These are phyloP conservation scores for Temnothorax nylanderi DNA, from an alignment of 1,140 invertebrate species.

Conservation along the genomic window DNA sequence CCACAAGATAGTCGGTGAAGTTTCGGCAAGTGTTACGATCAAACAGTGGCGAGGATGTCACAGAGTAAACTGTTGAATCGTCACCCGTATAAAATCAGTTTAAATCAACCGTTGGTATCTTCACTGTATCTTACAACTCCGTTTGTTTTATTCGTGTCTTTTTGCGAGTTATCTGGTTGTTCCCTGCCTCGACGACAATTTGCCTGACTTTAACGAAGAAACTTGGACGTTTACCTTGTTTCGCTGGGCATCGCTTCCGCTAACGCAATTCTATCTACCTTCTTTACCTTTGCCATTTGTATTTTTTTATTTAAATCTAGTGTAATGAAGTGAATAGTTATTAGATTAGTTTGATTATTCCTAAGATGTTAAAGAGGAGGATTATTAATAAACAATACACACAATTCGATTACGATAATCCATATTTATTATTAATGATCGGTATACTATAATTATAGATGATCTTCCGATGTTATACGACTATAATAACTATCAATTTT, in stretches of 20 bases:
- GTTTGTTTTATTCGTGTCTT: conserved; percentile 42
- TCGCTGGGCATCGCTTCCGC: not conserved
- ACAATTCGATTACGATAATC: not conserved
- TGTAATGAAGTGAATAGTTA: conserved; percentile 4
- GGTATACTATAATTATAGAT: not conserved
- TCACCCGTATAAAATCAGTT: conserved; percentile 19
- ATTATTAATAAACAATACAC: not conserved
- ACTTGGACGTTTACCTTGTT: not conserved
- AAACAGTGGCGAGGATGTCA: conserved; percentile 56
- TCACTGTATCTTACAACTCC: not conserved
- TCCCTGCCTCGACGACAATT: not conserved
- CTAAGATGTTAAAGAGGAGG: not conserved
- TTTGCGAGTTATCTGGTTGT: not conserved
- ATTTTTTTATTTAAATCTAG: conserved; percentile 10
- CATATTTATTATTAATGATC: not conserved
- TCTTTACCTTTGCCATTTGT: not conserved
- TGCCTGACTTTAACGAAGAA: conserved; percentile 24
- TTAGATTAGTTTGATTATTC: not conserved
- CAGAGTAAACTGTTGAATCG: conserved; percentile 72
- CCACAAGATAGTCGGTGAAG: conserved; percentile 34
- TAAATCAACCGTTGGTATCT: conserved; percentile 55
- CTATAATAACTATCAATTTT: not conserved
- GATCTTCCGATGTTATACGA: not conserved
- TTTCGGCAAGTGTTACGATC: conserved; percentile 69
- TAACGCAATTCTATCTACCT: not conserved